These are phyloP conservation scores for Pangasianodon gigas DNA, from an alignment of 2,113 vertebrate species.

Conservation along the genomic window DNA sequence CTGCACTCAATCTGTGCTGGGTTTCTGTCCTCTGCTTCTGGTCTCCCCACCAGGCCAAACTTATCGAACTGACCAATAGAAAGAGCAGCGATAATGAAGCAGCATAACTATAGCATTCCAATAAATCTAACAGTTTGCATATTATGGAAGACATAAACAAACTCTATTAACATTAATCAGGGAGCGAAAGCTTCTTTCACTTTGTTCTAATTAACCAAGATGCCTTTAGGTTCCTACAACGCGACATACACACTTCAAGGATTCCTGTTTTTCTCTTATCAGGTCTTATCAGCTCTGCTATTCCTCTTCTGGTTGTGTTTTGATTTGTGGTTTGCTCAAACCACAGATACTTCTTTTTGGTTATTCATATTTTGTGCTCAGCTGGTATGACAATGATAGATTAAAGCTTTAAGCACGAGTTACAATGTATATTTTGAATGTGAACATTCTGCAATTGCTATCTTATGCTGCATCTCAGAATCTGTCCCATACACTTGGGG, in stretches of 20 bases:
- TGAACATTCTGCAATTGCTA: neutral
- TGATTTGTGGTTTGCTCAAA: neutral
- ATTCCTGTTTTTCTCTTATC: slow-evolving; percentile 5
- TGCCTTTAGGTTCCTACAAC: slow-evolving; percentile 33
- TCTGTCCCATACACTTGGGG: neutral
- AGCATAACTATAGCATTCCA: slow-evolving; percentile 39
- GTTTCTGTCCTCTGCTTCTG: slow-evolving; percentile 30
- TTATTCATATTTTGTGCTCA: neutral
- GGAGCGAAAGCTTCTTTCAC: slow-evolving; percentile 28
- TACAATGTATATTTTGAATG: neutral
- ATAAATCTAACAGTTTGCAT: slow-evolving; percentile 39
- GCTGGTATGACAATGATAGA: neutral
- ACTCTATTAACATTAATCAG: slow-evolving; percentile 50
- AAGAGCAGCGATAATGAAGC: slow-evolving; percentile 54
- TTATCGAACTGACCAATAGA: slow-evolving; percentile 32
- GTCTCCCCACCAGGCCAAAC: slow-evolving; percentile 26
- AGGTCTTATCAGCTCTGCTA: slow-evolving; percentile 14
- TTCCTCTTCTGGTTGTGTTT: neutral
- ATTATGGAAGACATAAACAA: slow-evolving; percentile 52
- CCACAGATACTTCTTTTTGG: neutral
- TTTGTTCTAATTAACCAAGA: slow-evolving; percentile 43
- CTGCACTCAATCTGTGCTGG: slow-evolving; percentile 42
- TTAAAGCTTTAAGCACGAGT: neutral
- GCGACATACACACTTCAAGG: slow-evolving; percentile 20
- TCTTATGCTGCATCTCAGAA: neutral